Conservation (phyloP, 2,797 vertebrate genomes). For the Galagoides demidoff region DNA sequence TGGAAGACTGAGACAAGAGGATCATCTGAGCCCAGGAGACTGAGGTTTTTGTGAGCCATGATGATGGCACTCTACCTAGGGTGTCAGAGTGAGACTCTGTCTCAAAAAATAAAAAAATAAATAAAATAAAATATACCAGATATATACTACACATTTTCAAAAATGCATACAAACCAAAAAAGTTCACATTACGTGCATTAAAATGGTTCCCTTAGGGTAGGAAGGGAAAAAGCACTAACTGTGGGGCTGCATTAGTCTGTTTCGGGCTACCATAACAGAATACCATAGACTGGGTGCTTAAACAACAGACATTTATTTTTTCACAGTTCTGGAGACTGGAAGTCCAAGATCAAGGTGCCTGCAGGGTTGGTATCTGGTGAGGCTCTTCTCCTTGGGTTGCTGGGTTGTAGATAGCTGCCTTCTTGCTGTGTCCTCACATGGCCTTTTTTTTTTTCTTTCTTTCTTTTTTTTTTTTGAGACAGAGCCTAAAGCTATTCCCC, state of each 20-base stretch:
- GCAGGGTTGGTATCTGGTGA: background rate
- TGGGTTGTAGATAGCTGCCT: no score
- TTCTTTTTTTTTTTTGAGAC: no score
- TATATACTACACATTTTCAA: background rate
- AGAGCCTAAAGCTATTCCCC: no score
- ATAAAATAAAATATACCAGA: background rate
- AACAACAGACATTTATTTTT: background rate
- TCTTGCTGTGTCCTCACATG: no score
- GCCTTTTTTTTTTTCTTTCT: no score
- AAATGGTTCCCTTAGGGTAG: background rate
- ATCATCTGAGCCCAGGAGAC: no score
- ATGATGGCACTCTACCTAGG: no score
- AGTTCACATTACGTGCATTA: background rate
- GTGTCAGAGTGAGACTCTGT: no score
- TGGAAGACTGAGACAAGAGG: no score
- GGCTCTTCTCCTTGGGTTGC: background rate
- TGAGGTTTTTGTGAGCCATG: no score
- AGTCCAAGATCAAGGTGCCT: background rate
- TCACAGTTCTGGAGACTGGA: background rate
- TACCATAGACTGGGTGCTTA: background rate
- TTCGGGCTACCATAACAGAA: background rate
- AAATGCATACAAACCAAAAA: background rate
- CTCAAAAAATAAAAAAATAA: no score
- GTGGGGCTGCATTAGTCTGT: background rate
- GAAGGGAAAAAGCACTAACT: background rate